Base-by-base conservation (phyloP, 2,888 invertebrate genomes). In the Portevinia maculata region DNA sequence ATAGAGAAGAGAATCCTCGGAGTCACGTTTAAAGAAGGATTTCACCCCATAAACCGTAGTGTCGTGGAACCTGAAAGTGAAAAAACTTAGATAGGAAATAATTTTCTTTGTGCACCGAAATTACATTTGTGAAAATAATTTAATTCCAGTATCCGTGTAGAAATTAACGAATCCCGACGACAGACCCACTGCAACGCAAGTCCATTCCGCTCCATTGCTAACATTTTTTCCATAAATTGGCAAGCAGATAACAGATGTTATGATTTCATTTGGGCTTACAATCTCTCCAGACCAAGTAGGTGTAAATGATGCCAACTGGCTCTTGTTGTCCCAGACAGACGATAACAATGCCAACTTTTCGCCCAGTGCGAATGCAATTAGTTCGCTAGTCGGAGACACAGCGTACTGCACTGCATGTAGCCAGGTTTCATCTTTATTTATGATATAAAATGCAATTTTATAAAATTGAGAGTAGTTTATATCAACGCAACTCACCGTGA, bases 181-280 rank as follows among this genome's bases (percentile, higher is more conserved):
- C 87, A 96, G 95, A 11, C 98, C 99, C 71, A 97, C 93, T 78
- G 95, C 93, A 78, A 98, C 93, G 88, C 97, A 98, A 11, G 97
- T 98, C 98, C 98, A 99, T 89, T 99, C 98, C 24, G 96, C 94
- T 1, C 87, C 89, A 5, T 94, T 94, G 88, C 94, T 92, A 0
- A 86, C 86, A 62, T 85, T 85, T 11, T 86, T 86, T 0, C 90
- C 89, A 44, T 90, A 90, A 81, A 93, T 89, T 1, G 92, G 92
- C 65, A 93, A 84, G 84, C 92, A 92, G 41, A 91, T 79, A 1
- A 93, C 85, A 1, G 91, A 88, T 32, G 91, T 92, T 1, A 91
- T 88, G 50, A 93, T 91, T 83, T 91, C 91, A 86, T 93, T 92
- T 52, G 89, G 89, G 85, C 91, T 89, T 75, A 91, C 92, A 41